These are phyloP conservation scores for Aphis craccivora DNA, from an alignment of 1,140 invertebrate species.

Conservation along the genomic window DNA sequence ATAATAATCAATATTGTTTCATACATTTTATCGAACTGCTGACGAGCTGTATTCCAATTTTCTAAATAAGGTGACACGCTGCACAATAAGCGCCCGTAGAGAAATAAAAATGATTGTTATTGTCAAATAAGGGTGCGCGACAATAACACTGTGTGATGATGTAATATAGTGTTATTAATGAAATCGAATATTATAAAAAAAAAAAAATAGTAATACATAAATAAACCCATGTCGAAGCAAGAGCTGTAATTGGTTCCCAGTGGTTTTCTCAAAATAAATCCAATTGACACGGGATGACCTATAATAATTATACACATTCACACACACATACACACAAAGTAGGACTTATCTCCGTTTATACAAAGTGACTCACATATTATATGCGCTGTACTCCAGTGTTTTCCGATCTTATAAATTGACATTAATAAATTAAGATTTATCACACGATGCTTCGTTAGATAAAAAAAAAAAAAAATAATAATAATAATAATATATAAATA, in stretches of 20 bases:
- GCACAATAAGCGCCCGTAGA: not conserved
- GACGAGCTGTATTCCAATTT: not conserved
- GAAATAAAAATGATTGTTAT: constrained; percentile 10
- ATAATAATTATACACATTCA: not conserved
- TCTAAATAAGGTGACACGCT: not conserved
- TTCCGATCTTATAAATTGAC: constrained; percentile 52
- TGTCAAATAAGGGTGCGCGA: not conserved
- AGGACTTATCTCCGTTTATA: constrained; percentile 40
- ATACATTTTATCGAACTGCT: not conserved
- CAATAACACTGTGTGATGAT: no score
- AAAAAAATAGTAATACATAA: not conserved
- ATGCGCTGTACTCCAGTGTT: not conserved
- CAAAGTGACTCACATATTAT: not conserved
- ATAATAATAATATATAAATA: constrained; percentile 16
- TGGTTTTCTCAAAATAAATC: constrained; percentile 52
- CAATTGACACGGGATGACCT: constrained; percentile 53
- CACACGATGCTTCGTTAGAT: not conserved
- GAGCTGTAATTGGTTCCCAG: constrained; percentile 40
- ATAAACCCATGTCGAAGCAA: constrained; percentile 17
- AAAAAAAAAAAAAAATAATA: not conserved
- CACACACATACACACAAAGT: not conserved
- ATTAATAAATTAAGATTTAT: constrained; percentile 48
- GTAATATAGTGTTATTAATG: not conserved
- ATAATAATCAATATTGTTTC: constrained; percentile 12
- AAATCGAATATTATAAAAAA: constrained; percentile 21